Evolutionary conservation across 64 coral and sea anemone genomes (phyloP).

Genomic region (Stichodactyla helianthus): DNA sequence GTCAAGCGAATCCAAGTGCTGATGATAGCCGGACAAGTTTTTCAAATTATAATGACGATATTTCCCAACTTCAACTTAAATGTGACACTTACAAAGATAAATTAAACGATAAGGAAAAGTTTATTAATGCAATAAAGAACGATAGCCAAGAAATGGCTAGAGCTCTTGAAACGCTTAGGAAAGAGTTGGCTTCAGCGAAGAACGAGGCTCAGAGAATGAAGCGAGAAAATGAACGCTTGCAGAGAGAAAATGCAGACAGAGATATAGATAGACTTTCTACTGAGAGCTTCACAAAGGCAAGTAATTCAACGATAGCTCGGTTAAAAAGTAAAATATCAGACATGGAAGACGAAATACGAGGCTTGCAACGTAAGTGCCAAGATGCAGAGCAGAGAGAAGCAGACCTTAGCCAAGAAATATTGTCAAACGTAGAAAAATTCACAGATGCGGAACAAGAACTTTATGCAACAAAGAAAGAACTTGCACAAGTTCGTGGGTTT

Average conservation of each 20-base stretch:
- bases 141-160: slow-evolving; percentile 35
- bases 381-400: slow-evolving; percentile 56
- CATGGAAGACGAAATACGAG: slow-evolving; percentile 40
- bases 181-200: slow-evolving; percentile 46
- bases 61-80: slow-evolving; percentile 39
- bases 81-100: slow-evolving; percentile 72
- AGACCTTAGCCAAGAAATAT: slow-evolving; percentile 51
- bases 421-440: slow-evolving; percentile 71
- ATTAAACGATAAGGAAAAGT: slow-evolving; percentile 73
- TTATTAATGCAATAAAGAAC: slow-evolving; percentile 46
- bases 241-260: slow-evolving; percentile 61
- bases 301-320: slow-evolving; percentile 22
- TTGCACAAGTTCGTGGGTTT: slow-evolving; percentile 59
- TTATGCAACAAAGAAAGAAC: slow-evolving; percentile 71
- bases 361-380: slow-evolving; percentile 48
- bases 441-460: slow-evolving; percentile 72
- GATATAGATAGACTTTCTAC: slow-evolving; percentile 74
- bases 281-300: slow-evolving; percentile 47
- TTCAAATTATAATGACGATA: slow-evolving; percentile 28
- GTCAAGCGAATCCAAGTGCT: slow-evolving; percentile 45
- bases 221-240: slow-evolving; percentile 68
- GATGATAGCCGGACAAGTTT: slow-evolving; percentile 22
- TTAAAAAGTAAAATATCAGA: slow-evolving; percentile 49
- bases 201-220: slow-evolving; percentile 57
- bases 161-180: slow-evolving; percentile 57